phyloP scores from a whole-genome alignment of 1,140 invertebrate genomes.

The Scaptomyza montana region DNA sequence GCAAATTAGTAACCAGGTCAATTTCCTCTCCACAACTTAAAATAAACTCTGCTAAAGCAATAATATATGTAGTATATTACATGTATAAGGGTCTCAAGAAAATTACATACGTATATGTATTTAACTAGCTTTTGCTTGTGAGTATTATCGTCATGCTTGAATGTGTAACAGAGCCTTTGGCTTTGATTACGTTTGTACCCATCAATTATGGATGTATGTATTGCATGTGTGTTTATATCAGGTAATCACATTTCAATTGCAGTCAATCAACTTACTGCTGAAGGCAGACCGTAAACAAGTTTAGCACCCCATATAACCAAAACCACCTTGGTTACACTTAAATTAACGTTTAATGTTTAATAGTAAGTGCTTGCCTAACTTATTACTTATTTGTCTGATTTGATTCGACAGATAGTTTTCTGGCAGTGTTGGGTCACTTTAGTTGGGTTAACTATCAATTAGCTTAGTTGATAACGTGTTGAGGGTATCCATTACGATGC shows the following conservation, averaged over 20 bases:
- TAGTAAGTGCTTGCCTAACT: constrained; percentile 12
- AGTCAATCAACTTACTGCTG: constrained; percentile 14
- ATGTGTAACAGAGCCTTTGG: background rate
- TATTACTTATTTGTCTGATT: constrained; percentile 9
- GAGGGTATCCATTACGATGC: background rate
- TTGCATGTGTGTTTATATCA: constrained; percentile 9
- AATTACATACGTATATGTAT: background rate
- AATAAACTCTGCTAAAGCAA: background rate
- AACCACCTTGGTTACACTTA: constrained; percentile 1
- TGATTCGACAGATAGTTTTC: constrained; percentile 14
- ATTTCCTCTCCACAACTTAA: background rate
- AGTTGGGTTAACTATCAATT: background rate
- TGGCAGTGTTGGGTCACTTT: background rate
- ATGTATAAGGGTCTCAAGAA: background rate
- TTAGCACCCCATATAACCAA: constrained; percentile 7
- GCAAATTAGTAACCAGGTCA: background rate
- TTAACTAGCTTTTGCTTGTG: too few species aligned
- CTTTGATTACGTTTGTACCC: constrained; percentile 1
- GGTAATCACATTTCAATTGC: constrained; percentile 38
- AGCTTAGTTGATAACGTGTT: background rate
- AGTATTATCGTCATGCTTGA: constrained; percentile 5
- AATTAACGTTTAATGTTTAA: constrained; percentile 6
- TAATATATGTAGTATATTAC: too few species aligned
- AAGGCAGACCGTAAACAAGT: constrained; percentile 6
- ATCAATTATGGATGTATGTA: constrained; percentile 13